These are phyloP conservation scores for Calyptommatus sinebrachiatus DNA, from an alignment of 2,113 vertebrate species.

Conservation along the genomic window DNA sequence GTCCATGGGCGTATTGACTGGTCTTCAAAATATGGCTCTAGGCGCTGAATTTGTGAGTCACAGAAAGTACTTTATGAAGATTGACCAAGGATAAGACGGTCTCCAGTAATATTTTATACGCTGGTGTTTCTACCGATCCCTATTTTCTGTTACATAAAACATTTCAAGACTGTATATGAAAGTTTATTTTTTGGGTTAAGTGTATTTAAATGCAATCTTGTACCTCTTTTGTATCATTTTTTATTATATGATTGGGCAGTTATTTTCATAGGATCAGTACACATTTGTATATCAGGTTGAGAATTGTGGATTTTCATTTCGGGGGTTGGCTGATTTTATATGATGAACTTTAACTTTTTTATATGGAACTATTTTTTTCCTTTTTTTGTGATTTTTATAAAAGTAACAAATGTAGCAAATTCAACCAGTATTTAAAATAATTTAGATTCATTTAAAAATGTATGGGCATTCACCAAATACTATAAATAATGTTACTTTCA, in stretches of 20 bases:
- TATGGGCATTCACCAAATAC: conserved; percentile 39
- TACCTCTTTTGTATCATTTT: conserved; percentile 72
- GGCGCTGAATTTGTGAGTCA: conserved; percentile 67
- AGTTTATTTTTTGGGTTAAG: conserved; percentile 52
- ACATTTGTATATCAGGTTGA: conserved; percentile 76
- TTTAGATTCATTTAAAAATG: conserved; percentile 45
- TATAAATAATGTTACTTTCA: conserved; percentile 33
- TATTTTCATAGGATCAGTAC: conserved; percentile 72
- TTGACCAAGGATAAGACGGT: background rate
- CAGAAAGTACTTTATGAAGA: background rate
- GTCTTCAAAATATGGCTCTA: conserved; percentile 86
- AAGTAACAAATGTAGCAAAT: conserved; percentile 56
- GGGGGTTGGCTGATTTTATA: conserved; percentile 66
- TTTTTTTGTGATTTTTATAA: conserved; percentile 65
- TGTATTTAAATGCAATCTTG: conserved; percentile 66
- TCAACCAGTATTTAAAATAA: conserved; percentile 67
- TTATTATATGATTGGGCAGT: conserved; percentile 69
- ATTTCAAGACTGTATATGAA: conserved; percentile 58
- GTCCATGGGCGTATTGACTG: conserved; percentile 89
- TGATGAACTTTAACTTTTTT: conserved; percentile 61
- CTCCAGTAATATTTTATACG: conserved; percentile 20
- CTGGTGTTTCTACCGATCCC: conserved; percentile 32
- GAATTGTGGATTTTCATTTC: background rate
- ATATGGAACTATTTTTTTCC: conserved; percentile 50
- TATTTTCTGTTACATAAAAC: conserved; percentile 44